These are phyloP conservation scores for Andrena cerasifolii DNA, from an alignment of 1,140 invertebrate species.

Conservation along the genomic window DNA sequence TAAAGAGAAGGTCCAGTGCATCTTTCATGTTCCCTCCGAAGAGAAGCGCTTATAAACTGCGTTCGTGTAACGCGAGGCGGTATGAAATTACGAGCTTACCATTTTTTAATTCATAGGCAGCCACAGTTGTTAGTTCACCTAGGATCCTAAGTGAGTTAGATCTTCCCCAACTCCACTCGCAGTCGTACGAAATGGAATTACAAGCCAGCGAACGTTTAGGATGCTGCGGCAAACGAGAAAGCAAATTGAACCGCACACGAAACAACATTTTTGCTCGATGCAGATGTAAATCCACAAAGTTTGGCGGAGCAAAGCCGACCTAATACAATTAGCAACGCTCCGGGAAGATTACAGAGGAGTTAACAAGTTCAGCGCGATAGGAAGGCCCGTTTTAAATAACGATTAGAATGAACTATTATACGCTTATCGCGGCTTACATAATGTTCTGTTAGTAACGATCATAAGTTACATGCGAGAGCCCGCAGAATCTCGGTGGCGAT, in stretches of 20 bases:
- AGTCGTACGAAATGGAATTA: too few species aligned
- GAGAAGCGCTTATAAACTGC: neutral
- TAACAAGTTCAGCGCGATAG: slow-evolving; percentile 68
- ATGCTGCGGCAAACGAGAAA: too few species aligned
- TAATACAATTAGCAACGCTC: slow-evolving; percentile 67
- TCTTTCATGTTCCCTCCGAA: neutral
- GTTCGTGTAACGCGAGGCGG: too few species aligned
- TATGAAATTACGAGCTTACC: neutral
- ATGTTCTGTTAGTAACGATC: slow-evolving; percentile 73
- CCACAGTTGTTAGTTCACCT: too few species aligned
- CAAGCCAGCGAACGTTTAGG: too few species aligned
- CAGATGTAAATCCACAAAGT: slow-evolving; percentile 30
- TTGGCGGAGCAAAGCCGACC: neutral
- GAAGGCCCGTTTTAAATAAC: slow-evolving; percentile 72
- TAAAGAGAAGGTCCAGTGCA: neutral
- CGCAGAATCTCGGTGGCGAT: slow-evolving; percentile 60
- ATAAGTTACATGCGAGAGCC: slow-evolving; percentile 68
- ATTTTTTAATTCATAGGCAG: neutral
- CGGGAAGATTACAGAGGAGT: slow-evolving; percentile 68
- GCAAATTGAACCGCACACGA: neutral
- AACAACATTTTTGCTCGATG: neutral
- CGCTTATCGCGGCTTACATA: slow-evolving; percentile 72
- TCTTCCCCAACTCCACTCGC: too few species aligned
- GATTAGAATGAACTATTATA: slow-evolving; percentile 74
- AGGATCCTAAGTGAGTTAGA: too few species aligned